Percentiles rank a stretch among this genome's conserved stretches.
These are phyloP conservation scores for Drosophila seclusa DNA, from an alignment of 2,888 invertebrate species.

Conservation along the genomic window DNA sequence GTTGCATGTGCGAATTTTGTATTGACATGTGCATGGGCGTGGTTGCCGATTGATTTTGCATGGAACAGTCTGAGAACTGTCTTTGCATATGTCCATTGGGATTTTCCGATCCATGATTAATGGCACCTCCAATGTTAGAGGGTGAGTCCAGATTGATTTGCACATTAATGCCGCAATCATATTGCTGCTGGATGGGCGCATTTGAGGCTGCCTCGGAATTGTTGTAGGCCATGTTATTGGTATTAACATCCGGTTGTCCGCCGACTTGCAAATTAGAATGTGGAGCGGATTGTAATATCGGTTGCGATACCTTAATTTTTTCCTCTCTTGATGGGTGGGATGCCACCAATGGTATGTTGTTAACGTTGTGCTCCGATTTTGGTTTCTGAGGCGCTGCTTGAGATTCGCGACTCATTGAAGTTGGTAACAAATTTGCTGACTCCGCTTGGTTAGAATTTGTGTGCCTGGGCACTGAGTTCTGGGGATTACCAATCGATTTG, in stretches of 20 bases:
- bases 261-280: conserved; percentile 73
- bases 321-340: conserved; percentile 53
- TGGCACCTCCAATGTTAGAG: conserved; percentile 93
- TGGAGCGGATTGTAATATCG: conserved; percentile 39
- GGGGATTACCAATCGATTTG: conserved; percentile 62
- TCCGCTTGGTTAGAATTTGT: conserved; percentile 55
- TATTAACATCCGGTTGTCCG: conserved; percentile 64
- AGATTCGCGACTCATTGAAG: conserved; percentile 45
- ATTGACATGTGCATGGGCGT: conserved; percentile 85
- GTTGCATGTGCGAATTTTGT: conserved; percentile 88
- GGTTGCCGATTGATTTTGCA: conserved; percentile 87
- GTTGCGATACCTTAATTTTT: conserved; percentile 65
- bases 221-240: conserved; percentile 88
- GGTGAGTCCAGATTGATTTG: conserved; percentile 95
- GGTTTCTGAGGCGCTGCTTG: conserved; percentile 57
- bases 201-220: conserved; percentile 94
- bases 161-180: conserved; percentile 93
- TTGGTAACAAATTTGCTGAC: conserved; percentile 50
- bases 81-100: conserved; percentile 86
- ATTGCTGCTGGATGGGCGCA: conserved; percentile 89
- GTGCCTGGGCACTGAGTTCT: conserved; percentile 55
- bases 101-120: conserved; percentile 90
- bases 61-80: conserved; percentile 89
- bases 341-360: conserved; percentile 43
- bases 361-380: conserved; percentile 68